phyloP scores from a whole-genome alignment of 2,113 vertebrate genomes.

The Psilopogon haemacephalus region DNA sequence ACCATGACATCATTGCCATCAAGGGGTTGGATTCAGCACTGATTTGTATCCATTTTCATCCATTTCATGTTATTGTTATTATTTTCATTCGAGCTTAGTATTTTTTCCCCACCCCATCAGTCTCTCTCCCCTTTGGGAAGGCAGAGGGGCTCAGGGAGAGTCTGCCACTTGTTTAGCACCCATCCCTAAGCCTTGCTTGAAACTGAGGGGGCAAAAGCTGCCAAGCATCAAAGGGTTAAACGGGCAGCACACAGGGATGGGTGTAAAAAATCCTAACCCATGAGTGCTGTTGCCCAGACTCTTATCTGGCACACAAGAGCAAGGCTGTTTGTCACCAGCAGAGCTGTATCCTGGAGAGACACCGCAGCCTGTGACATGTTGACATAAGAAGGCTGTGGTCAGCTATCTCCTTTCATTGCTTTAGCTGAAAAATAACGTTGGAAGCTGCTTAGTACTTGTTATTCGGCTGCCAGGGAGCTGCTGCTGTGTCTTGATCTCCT shows the following conservation, averaged over 20 bases:
- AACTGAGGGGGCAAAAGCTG: not conserved
- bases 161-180: too few relatives aligned
- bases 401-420: not conserved
- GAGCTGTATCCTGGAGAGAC: not conserved
- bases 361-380: not conserved
- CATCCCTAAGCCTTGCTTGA: not conserved
- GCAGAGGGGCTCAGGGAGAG: too few relatives aligned
- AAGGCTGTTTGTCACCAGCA: conserved; percentile 1
- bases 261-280: not conserved
- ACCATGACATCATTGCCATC: too few relatives aligned
- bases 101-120: too few relatives aligned
- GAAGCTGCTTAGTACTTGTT: not conserved
- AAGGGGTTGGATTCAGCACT: too few relatives aligned
- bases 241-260: not conserved
- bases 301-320: not conserved
- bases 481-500: not conserved
- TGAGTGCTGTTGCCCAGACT: accelerated
- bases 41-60: too few relatives aligned
- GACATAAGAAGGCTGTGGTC: not conserved
- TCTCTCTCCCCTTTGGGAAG: too few relatives aligned
- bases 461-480: not conserved
- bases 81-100: too few relatives aligned
- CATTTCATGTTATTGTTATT: too few relatives aligned
- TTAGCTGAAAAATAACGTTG: not conserved
- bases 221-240: not conserved